A percentile compares a stretch with the other conserved stretches of the same genome.
Conservation (phyloP, 1,140 invertebrate species). For the Frieseomelitta varia region DNA sequence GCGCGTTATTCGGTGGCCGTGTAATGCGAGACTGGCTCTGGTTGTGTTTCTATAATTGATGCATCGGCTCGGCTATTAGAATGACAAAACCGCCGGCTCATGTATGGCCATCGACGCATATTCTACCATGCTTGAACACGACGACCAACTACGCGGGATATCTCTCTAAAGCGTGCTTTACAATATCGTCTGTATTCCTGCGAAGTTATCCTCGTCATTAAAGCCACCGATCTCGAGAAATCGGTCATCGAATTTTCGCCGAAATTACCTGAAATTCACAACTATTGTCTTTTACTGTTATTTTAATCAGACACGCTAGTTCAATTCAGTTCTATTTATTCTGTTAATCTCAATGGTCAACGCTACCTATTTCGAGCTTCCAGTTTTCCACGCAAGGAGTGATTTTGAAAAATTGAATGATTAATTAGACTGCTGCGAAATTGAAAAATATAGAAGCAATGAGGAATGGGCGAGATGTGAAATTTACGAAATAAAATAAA, state of each 20-base stretch:
- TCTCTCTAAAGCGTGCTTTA: slow-evolving; percentile 24
- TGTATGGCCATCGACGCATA: slow-evolving; percentile 59
- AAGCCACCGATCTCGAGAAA: not conserved
- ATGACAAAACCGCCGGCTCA: slow-evolving; percentile 72
- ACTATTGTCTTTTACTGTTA: not conserved
- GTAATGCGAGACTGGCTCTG: slow-evolving; percentile 64
- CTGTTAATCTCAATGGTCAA: too few species aligned
- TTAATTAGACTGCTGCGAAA: not conserved
- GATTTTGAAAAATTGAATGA: too few species aligned
- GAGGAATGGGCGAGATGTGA: too few species aligned
- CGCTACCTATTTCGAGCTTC: too few species aligned
- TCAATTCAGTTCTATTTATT: too few species aligned
- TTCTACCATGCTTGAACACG: slow-evolving; percentile 52
- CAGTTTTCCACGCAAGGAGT: too few species aligned
- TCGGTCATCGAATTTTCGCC: not conserved
- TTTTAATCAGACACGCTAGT: slow-evolving; percentile 2
- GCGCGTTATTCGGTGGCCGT: slow-evolving; percentile 70
- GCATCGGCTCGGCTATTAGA: slow-evolving; percentile 75
- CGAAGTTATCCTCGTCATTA: slow-evolving; percentile 24
- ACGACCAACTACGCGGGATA: slow-evolving; percentile 31
- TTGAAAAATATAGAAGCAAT: not conserved
- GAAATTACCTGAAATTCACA: slow-evolving; percentile 44
- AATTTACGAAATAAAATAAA: too few species aligned
- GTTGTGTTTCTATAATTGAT: slow-evolving; percentile 78
- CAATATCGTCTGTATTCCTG: slow-evolving; percentile 37